Base-by-base conservation (phyloP, 2,797 vertebrate species). In the Falco rusticolus region DNA sequence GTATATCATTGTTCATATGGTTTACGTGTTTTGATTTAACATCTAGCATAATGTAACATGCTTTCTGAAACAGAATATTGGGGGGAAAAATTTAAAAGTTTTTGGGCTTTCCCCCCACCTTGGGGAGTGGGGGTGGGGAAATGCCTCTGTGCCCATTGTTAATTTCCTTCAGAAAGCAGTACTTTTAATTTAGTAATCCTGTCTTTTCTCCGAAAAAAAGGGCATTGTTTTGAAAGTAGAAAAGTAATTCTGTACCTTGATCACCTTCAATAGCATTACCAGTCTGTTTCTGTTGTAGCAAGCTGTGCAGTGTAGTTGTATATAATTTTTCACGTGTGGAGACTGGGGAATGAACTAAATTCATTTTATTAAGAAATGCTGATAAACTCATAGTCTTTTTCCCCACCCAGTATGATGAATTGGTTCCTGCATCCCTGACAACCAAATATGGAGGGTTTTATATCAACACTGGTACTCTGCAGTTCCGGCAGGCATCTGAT, bases 371-470 rank as follows among this genome's bases (percentile, higher is more conserved):
- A 66, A 84, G 53, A 84, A 91, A 50, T 68, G 20, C 48, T 81
- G 47, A 61, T 70, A 34, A 92, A 50, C 37, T 84, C 9, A 17
- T 88, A 20, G 78, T 92, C 54, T 51, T 91, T 94, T 92, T 96
- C 83, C 25, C 94, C 94, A 80, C 63, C 51, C 97, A 99, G 99
- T 99, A 99, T 61, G 99, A 99, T 66, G 99, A 99, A 98, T 98
- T 99, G 96, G 99, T 99, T 51, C 99, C 99, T 37, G 99, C 99
- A 53, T 99, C 99, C 48, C 98, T 99, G 93, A 99, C 98, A 97
- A 99, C 99, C 50, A 99, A 99, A 97, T 99, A 99, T 1, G 99
- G 99, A 94, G 99, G 99, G 34, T 99, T 99, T 98, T 99, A 99
- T 96, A 99, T 99, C 97, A 99, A 99, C 97, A 99, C 99, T 10